Base-by-base conservation (phyloP, 2,797 vertebrate species). In the Pangasius krempfi region DNA sequence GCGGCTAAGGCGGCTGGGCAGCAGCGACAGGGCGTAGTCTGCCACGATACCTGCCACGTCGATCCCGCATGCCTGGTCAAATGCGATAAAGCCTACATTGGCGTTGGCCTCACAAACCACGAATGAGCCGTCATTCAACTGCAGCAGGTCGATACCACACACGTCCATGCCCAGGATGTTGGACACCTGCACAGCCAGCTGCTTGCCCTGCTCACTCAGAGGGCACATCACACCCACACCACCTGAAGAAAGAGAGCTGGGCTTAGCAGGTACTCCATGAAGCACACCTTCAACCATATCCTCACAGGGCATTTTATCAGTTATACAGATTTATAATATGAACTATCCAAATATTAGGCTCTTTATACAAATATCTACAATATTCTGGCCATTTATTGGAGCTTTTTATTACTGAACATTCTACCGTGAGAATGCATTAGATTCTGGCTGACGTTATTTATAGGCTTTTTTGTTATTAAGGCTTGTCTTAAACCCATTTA, bases 81-180 rank as follows among this genome's bases (percentile, higher is more conserved):
- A 98, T 81, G 97, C 97, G 13, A 97, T 97, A 93, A 98, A 98
- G 91, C 97, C 97, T 54, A 98, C 97, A 9, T 98, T 98, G 90
- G 97, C 97, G 0, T 98, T 98, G 62, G 97, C 97, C 92, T 98
- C 97, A 60, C 97, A 98, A 91, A 98, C 97, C 92, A 97, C 93
- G 44, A 98, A 98, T 0, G 97, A 98, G 93, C 97, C 97, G 7
- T 98, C 95, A 0, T 97, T 97, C 89, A 97, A 95, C 94, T 98
- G 96, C 91, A 98, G 96, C 85, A 98, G 96, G 92, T 98, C 97
- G 4, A 98, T 97, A 92, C 97, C 97, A 0, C 97, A 98, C 92
- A 98, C 97, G 88, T 98, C 97, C 97, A 98, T 98, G 92, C 97
- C 97, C 37, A 98, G 95, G 94, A 98, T 98, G 93, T 97, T 97